A percentile compares a stretch with the other conserved stretches of the same genome.
Evolutionary conservation across 1,140 invertebrate species (phyloP).

Genomic region (Nixonia krombeini): DNA sequence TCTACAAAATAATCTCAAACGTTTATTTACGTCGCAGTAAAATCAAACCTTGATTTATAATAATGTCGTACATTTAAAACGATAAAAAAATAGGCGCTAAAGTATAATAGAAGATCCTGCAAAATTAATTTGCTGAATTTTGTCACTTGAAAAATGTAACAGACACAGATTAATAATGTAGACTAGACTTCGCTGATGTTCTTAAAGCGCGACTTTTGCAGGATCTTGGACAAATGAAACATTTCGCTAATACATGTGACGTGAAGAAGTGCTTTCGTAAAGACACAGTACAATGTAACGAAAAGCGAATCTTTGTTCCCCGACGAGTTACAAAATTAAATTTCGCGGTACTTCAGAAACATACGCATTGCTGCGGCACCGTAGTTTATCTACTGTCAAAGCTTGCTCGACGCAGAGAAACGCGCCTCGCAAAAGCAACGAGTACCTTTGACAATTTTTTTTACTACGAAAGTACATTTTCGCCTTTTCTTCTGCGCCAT

Average conservation of each 20-base stretch:
- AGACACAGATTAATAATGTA: too few relatives aligned
- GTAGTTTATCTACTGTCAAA: conserved; percentile 6
- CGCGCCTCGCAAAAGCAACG: conserved; percentile 32
- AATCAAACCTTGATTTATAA: background rate
- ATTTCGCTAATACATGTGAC: background rate
- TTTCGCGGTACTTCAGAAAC: background rate
- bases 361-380: background rate
- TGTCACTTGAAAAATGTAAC: too few relatives aligned
- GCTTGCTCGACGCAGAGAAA: background rate
- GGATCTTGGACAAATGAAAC: background rate
- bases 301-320: background rate
- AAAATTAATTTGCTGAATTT: too few relatives aligned
- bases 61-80: background rate
- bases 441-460: conserved; percentile 22
- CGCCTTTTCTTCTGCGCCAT: conserved; percentile 18
- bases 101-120: background rate
- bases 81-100: background rate
- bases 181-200: too few relatives aligned
- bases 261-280: background rate
- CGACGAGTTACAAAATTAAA: conserved; percentile 11
- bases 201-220: background rate
- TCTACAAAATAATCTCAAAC: background rate
- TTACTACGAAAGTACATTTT: conserved; percentile 16
- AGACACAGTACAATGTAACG: background rate
- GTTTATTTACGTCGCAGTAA: background rate